phyloP scores from a whole-genome alignment of 2,113 vertebrate genomes.

The Hippocampus abdominalis region DNA sequence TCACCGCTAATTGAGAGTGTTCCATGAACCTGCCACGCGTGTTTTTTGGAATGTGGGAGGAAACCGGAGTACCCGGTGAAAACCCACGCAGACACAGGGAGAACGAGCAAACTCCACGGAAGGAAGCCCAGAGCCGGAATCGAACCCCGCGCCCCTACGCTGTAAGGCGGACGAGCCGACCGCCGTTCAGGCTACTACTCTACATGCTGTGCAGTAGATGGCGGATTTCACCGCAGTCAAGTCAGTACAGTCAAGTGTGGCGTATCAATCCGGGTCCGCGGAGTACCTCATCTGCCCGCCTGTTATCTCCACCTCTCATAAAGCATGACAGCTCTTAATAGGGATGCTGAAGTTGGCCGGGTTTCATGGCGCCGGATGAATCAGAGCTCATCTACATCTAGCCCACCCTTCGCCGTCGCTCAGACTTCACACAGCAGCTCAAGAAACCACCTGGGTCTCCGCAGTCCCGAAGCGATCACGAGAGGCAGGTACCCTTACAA shows the following conservation, averaged over 20 bases:
- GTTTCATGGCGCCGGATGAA: constrained; percentile 49
- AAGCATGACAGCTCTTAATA: constrained; percentile 22
- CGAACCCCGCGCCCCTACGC: no score
- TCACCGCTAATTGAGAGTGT: no score
- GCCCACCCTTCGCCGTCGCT: constrained; percentile 21
- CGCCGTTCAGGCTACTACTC: no score
- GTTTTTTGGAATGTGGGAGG: no score
- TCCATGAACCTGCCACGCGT: no score
- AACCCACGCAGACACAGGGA: no score
- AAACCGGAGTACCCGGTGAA: no score
- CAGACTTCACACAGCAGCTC: constrained; percentile 30
- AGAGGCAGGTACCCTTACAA: constrained; percentile 30
- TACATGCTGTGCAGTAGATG: no score
- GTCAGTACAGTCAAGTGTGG: background rate
- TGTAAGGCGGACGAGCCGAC: no score
- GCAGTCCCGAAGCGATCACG: constrained; percentile 4
- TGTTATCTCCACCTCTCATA: constrained; percentile 22
- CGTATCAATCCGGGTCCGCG: background rate
- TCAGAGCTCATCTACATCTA: constrained; percentile 43
- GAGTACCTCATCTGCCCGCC: constrained; percentile 22
- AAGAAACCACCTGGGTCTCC: constrained; percentile 27
- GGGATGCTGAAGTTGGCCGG: constrained; percentile 36
- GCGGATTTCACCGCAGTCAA: background rate
- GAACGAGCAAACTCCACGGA: no score
- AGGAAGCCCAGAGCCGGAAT: no score